These are phyloP conservation scores for Halocynthia roretzi DNA, from an alignment of 23 tunicate species.

Conservation along the genomic window DNA sequence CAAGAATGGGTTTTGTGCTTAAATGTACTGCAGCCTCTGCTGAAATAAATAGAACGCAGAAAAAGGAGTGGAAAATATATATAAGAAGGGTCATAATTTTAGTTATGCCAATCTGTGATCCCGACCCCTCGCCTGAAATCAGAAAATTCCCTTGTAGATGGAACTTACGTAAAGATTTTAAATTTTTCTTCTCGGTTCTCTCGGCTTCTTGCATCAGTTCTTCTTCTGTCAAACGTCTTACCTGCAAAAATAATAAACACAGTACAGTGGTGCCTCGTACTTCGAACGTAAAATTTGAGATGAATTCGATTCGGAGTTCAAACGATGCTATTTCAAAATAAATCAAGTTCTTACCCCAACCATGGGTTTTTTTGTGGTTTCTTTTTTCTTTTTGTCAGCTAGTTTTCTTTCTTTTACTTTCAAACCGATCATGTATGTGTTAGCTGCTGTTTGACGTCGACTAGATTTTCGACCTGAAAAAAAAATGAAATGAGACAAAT, in stretches of 20 bases:
- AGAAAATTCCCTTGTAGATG: too few species aligned
- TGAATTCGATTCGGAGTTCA: too few species aligned
- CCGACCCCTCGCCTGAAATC: too few species aligned
- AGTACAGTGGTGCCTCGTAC: not conserved
- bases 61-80: too few species aligned
- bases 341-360: slow-evolving; percentile 35
- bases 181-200: slow-evolving; percentile 77
- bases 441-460: slow-evolving; percentile 68
- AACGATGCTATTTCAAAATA: too few species aligned
- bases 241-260: not conserved
- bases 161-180: slow-evolving; percentile 58
- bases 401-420: slow-evolving; percentile 70
- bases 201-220: slow-evolving; percentile 89
- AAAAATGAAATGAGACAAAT: not conserved
- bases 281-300: too few species aligned
- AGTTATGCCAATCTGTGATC: too few species aligned
- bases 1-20: too few species aligned
- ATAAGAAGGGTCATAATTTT: too few species aligned
- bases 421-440: slow-evolving; percentile 52
- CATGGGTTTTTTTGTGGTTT: slow-evolving; percentile 42
- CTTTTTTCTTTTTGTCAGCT: slow-evolving; percentile 72
- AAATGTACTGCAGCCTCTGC: too few species aligned
- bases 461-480: slow-evolving; percentile 56
- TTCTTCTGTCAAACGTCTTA: slow-evolving; percentile 81
- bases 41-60: too few species aligned